phyloP scores from a whole-genome alignment of 2,113 vertebrate genomes.

The Clupea harengus region DNA sequence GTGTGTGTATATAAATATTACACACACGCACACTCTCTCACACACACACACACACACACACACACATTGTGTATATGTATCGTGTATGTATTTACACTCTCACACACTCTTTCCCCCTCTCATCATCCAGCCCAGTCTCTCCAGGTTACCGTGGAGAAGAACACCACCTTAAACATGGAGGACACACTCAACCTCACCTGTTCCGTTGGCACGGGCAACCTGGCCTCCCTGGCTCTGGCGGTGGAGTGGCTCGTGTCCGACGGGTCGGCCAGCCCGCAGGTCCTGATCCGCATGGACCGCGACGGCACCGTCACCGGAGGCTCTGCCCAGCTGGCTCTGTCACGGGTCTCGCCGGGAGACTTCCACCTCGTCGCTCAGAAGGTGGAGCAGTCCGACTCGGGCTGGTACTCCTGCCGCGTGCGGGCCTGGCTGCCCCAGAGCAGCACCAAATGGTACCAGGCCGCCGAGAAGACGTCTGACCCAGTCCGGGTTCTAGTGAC shows the following conservation, averaged over 20 bases:
- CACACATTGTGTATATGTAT: neutral
- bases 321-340: constrained; percentile 38
- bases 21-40: neutral
- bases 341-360: constrained; percentile 14
- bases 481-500: constrained; percentile 41
- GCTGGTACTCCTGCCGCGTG: constrained; percentile 47
- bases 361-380: constrained; percentile 41
- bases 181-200: constrained; percentile 49
- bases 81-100: neutral
- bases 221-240: constrained; percentile 34
- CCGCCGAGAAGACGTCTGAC: constrained; percentile 45
- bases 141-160: constrained; percentile 36
- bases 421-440: constrained; percentile 42
- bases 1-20: neutral
- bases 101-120: neutral
- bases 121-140: constrained; percentile 47
- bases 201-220: constrained; percentile 23
- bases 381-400: constrained; percentile 44
- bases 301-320: constrained; percentile 40
- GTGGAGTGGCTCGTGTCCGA: constrained; percentile 42
- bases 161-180: constrained; percentile 40
- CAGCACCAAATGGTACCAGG: constrained; percentile 41
- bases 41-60: neutral
- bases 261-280: neutral
- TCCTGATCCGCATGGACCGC: constrained; percentile 42